phyloP scores from a whole-genome alignment of 2,888 invertebrate genomes.

The Chaetogeoica ovagalla region DNA sequence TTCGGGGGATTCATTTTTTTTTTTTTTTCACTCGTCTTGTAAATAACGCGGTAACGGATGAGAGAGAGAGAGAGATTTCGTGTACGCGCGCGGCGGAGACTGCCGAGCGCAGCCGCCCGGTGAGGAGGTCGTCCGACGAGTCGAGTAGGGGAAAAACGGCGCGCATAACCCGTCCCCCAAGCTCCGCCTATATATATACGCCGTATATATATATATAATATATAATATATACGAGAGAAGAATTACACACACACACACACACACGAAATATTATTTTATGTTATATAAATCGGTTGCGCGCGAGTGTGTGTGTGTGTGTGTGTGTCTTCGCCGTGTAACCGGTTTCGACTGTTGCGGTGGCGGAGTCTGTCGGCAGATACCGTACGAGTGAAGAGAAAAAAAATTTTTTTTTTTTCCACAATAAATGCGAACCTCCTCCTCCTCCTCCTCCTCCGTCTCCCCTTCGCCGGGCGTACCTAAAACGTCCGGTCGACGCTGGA shows the following conservation, averaged over 20 bases:
- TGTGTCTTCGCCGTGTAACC: conserved; percentile 19
- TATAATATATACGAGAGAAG: no score
- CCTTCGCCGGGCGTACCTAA: no score
- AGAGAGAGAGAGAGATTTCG: conserved; percentile 12
- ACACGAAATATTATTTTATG: not conserved
- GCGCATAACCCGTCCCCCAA: conserved; percentile 51
- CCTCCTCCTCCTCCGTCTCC: no score
- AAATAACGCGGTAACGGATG: no score
- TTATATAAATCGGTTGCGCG: conserved; percentile 8
- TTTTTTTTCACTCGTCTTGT: no score
- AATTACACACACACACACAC: not conserved
- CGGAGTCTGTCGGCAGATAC: conserved; percentile 38
- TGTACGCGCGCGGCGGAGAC: conserved; percentile 1
- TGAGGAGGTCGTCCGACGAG: conserved; percentile 46
- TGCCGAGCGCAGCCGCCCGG: conserved; percentile 2
- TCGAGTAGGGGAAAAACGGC: conserved; percentile 48
- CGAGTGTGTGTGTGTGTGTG: no score
- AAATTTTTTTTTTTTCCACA: not conserved
- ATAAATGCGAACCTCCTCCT: conserved; percentile 24
- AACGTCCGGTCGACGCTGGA: no score
- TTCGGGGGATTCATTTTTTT: not conserved
- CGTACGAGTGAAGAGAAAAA: not conserved
- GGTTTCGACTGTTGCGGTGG: conserved; percentile 44
- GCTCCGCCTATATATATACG: conserved; percentile 36
- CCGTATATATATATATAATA: not conserved